phyloP scores from a whole-genome alignment of 2,113 vertebrate genomes.

The Hiodon alosoides region DNA sequence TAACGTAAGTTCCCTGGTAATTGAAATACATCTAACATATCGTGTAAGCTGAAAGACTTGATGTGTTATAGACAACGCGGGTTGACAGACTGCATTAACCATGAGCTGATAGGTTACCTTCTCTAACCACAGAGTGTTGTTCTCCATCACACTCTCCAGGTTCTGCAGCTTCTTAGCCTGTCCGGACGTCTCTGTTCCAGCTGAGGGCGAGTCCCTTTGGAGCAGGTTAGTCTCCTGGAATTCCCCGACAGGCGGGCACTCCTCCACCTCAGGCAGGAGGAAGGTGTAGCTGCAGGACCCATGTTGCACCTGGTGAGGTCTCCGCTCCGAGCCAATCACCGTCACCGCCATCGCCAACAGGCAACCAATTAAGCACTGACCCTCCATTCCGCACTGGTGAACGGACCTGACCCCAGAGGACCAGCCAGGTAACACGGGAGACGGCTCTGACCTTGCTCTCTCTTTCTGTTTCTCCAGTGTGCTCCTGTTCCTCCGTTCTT shows the following conservation, averaged over 20 bases:
- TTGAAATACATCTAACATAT: too few relatives aligned
- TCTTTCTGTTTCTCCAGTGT: too few relatives aligned
- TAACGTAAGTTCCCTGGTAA: too few relatives aligned
- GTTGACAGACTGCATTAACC: not conserved
- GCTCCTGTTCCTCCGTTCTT: not conserved
- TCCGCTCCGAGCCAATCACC: slow-evolving; percentile 35
- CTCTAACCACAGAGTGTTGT: slow-evolving; percentile 75
- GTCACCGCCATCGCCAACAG: slow-evolving; percentile 22
- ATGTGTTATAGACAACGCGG: too few relatives aligned
- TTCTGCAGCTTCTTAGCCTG: slow-evolving; percentile 62
- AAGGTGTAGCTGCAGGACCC: slow-evolving; percentile 75
- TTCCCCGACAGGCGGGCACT: slow-evolving; percentile 49
- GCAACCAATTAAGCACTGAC: slow-evolving; percentile 29
- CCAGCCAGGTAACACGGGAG: too few relatives aligned
- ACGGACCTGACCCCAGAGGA: too few relatives aligned
- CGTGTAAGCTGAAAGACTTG: too few relatives aligned
- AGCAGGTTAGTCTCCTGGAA: slow-evolving; percentile 18
- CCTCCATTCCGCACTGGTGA: too few relatives aligned
- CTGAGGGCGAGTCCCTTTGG: slow-evolving; percentile 63
- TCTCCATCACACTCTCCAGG: slow-evolving; percentile 68
- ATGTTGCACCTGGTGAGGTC: slow-evolving; percentile 65
- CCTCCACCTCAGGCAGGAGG: slow-evolving; percentile 67
- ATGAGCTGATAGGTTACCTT: slow-evolving; percentile 58
- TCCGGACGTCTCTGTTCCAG: slow-evolving; percentile 50
- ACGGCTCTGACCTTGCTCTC: too few relatives aligned